Conservation (phyloP, 2,113 vertebrate species). For the Silurus meridionalis region DNA sequence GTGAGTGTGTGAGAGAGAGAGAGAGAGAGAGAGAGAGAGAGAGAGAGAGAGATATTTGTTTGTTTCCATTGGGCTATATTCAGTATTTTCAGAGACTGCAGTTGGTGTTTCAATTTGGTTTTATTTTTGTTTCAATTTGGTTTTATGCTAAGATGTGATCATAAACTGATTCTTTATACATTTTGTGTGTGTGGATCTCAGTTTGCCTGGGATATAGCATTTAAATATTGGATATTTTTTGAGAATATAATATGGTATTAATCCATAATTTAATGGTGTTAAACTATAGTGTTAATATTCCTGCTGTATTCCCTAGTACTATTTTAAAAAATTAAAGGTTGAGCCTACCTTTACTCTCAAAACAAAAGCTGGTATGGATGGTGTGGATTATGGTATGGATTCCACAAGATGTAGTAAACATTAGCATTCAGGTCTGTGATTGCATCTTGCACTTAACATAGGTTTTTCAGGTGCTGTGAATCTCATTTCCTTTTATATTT, state of each 20-base stretch:
- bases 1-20: background rate
- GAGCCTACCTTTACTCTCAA: too few relatives aligned
- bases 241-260: too few relatives aligned
- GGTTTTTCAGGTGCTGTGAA: background rate
- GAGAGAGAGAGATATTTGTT: background rate
- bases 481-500: too few relatives aligned
- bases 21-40: background rate
- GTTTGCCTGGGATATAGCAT: background rate
- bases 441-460: background rate
- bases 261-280: background rate
- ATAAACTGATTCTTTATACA: background rate
- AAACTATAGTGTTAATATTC: background rate
- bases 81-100: background rate
- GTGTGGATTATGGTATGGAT: too few relatives aligned
- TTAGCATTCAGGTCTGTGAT: background rate
- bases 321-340: background rate
- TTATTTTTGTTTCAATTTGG: background rate
- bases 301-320: background rate
- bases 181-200: background rate
- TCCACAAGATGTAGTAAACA: too few relatives aligned
- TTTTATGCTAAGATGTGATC: background rate
- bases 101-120: background rate
- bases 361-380: too few relatives aligned
- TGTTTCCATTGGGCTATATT: background rate
- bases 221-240: background rate